A percentile compares a stretch with the other conserved stretches of the same genome.
Evolutionary conservation across 2,113 vertebrate genomes (phyloP).

Genomic region (Meleagris gallopavo): DNA sequence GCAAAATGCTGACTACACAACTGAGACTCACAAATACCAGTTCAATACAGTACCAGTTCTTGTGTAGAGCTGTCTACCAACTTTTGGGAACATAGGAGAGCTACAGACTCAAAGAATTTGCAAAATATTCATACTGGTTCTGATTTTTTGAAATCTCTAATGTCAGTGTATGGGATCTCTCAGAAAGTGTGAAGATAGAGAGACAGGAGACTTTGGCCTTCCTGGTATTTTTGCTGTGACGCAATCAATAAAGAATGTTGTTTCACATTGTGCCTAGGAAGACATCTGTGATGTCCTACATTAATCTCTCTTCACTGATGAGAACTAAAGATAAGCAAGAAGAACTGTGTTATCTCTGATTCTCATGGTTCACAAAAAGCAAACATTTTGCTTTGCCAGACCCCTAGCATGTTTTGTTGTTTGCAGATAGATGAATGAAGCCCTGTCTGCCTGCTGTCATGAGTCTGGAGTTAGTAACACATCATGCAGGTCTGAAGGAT

Average conservation of each 20-base stretch:
- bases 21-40: neutral
- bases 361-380: neutral
- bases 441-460: neutral
- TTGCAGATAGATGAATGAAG: neutral
- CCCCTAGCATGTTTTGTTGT: neutral
- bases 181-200: neutral
- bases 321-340: neutral
- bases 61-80: too few relatives aligned
- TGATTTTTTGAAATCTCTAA: neutral
- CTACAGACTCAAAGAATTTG: neutral
- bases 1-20: neutral
- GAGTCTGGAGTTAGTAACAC: neutral
- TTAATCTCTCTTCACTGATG: neutral
- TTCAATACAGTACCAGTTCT: neutral
- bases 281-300: too few relatives aligned
- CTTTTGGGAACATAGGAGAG: neutral
- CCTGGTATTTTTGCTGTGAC: neutral
- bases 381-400: neutral
- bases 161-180: neutral
- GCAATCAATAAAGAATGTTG: neutral
- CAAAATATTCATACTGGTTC: neutral
- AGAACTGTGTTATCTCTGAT: neutral
- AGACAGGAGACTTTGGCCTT: neutral
- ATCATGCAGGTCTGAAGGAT: neutral
- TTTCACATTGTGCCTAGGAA: neutral